Evolutionary conservation across 2,113 vertebrate species (phyloP).

Genomic region (Chiloscyllium plagiosum): DNA sequence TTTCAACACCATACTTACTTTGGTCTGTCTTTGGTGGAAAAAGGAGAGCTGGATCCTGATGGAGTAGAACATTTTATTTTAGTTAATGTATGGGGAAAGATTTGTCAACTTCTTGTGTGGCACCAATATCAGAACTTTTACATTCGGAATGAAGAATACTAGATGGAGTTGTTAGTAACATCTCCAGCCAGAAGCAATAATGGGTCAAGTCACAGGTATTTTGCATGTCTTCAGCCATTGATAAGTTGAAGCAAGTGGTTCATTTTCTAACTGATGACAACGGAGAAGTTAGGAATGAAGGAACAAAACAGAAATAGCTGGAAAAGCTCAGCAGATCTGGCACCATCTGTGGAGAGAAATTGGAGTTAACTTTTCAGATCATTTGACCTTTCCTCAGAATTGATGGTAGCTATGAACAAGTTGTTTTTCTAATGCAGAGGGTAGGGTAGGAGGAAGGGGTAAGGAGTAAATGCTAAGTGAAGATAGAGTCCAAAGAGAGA

Average conservation of each 20-base stretch:
- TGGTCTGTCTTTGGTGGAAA: neutral
- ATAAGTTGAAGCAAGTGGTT: neutral
- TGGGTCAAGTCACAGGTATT: neutral
- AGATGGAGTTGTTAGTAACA: neutral
- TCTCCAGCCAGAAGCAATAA: neutral
- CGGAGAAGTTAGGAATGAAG: neutral
- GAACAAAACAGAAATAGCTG: neutral
- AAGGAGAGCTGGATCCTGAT: neutral
- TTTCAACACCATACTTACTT: neutral
- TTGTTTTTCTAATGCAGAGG: too few species aligned
- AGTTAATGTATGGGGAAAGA: neutral
- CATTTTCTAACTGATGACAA: too few species aligned
- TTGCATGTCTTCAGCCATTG: neutral
- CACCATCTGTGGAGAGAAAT: too few species aligned
- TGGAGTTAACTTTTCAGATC: too few species aligned
- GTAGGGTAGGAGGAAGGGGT: too few species aligned
- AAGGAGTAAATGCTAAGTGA: too few species aligned
- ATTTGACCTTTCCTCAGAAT: too few species aligned
- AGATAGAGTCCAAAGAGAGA: too few species aligned
- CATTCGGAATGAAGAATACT: neutral
- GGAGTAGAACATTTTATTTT: neutral
- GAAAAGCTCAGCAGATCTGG: too few species aligned
- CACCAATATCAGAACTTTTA: neutral
- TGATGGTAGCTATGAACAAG: too few species aligned
- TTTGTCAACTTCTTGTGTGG: neutral